Evolutionary conservation across 2,113 vertebrate species (phyloP).

Genomic region (Dunckerocampus dactyliophorus): DNA sequence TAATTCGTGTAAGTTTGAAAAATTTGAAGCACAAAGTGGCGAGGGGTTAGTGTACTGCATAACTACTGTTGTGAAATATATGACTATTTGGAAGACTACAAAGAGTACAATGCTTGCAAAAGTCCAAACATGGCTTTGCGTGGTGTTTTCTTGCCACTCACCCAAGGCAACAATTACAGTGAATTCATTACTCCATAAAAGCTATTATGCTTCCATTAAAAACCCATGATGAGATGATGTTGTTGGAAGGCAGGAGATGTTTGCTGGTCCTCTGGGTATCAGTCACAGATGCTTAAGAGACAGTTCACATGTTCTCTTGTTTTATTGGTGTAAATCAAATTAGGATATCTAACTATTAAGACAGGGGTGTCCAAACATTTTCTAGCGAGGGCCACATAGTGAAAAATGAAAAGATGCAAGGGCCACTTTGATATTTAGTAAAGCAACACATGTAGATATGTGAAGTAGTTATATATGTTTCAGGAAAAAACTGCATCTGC

Average conservation of each 20-base stretch:
- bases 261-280: constrained; percentile 52
- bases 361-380: no score
- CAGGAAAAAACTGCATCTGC: no score
- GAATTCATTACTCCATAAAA: constrained; percentile 62
- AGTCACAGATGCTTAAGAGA: constrained; percentile 52
- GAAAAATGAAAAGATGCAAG: no score
- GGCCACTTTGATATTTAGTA: no score
- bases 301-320: constrained; percentile 40
- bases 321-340: constrained; percentile 45
- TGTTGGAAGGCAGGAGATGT: constrained; percentile 50
- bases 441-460: no score
- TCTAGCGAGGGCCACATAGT: no score
- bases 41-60: no score
- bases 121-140: background rate
- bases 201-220: constrained; percentile 60
- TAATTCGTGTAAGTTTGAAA: no score
- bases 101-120: background rate
- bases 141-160: constrained; percentile 36
- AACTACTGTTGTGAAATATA: no score
- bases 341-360: background rate
- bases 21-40: no score
- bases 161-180: constrained; percentile 55
- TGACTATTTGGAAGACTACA: background rate
- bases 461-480: no score
- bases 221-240: constrained; percentile 57